Evolutionary conservation across 2,113 vertebrate species (phyloP).

Genomic region (Cygnus buccinator): DNA sequence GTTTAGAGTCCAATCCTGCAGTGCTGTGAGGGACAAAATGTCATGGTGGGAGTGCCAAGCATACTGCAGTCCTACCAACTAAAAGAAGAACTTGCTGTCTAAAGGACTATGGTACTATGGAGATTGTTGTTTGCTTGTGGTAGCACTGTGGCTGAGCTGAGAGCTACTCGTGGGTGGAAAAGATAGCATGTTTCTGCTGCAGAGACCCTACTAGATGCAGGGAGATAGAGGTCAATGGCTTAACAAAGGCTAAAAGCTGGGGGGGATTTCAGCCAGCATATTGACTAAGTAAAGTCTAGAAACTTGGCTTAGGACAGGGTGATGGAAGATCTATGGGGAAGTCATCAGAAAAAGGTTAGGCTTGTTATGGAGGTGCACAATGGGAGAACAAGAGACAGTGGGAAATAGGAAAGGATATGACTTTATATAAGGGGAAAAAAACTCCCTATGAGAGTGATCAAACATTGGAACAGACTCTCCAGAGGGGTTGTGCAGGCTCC

Average conservation of each 20-base stretch:
- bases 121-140: background rate
- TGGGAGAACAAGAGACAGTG: no score
- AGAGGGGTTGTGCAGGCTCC: no score
- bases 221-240: background rate
- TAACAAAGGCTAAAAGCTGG: background rate
- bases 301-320: background rate
- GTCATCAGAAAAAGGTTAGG: no score
- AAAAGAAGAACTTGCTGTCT: background rate
- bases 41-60: background rate
- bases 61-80: background rate
- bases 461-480: no score
- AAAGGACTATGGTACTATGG: rapidly evolving
- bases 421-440: no score
- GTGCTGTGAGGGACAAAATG: background rate
- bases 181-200: background rate
- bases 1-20: background rate
- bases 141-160: background rate
- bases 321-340: background rate
- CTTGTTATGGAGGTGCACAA: no score
- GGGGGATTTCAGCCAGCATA: background rate
- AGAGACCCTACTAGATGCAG: background rate
- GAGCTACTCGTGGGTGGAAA: background rate
- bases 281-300: background rate
- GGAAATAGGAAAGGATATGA: no score
- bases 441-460: no score